Percentiles rank a stretch among this genome's conserved stretches.
These are phyloP conservation scores for Conops quadrifasciatus DNA, from an alignment of 2,888 invertebrate genomes.

Conservation along the genomic window DNA sequence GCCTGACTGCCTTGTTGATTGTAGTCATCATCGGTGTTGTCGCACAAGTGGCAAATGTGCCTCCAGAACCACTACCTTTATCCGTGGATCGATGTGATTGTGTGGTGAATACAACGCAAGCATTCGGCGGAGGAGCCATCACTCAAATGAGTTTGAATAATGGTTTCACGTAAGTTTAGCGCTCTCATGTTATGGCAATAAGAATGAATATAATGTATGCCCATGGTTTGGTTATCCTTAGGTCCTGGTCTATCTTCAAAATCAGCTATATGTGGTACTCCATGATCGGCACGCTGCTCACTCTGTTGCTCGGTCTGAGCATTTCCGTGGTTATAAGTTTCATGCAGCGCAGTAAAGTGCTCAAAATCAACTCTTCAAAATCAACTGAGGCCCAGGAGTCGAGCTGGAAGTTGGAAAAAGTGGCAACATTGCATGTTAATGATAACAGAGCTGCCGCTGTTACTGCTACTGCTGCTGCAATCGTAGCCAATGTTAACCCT, in stretches of 20 bases:
- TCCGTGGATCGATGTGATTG: slow-evolving; percentile 59
- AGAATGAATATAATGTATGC: slow-evolving; percentile 26
- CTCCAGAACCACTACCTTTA: slow-evolving; percentile 51
- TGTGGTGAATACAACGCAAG: slow-evolving; percentile 53
- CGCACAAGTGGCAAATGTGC: slow-evolving; percentile 58
- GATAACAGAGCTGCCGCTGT: slow-evolving; percentile 21
- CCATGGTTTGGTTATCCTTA: slow-evolving; percentile 38
- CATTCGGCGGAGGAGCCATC: background rate
- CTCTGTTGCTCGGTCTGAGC: slow-evolving; percentile 76
- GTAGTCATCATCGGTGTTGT: slow-evolving; percentile 64
- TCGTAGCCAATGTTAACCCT: slow-evolving; percentile 6
- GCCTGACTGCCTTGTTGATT: slow-evolving; percentile 56
- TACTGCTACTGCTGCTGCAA: background rate
- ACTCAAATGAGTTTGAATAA: slow-evolving; percentile 13
- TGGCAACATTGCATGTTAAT: slow-evolving; percentile 40
- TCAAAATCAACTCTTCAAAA: slow-evolving; percentile 54
- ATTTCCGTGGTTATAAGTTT: slow-evolving; percentile 73
- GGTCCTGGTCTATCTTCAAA: slow-evolving; percentile 71
- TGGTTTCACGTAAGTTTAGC: slow-evolving; percentile 51
- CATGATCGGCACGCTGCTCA: slow-evolving; percentile 78
- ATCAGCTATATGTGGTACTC: slow-evolving; percentile 93
- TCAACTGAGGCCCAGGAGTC: slow-evolving; percentile 45
- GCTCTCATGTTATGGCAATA: background rate
- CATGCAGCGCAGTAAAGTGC: slow-evolving; percentile 55
- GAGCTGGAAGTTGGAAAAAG: slow-evolving; percentile 44